Percentiles rank a stretch among this genome's conserved stretches.
Conservation (phyloP, 2,113 vertebrate genomes). For the Odocoileus hemionus region DNA sequence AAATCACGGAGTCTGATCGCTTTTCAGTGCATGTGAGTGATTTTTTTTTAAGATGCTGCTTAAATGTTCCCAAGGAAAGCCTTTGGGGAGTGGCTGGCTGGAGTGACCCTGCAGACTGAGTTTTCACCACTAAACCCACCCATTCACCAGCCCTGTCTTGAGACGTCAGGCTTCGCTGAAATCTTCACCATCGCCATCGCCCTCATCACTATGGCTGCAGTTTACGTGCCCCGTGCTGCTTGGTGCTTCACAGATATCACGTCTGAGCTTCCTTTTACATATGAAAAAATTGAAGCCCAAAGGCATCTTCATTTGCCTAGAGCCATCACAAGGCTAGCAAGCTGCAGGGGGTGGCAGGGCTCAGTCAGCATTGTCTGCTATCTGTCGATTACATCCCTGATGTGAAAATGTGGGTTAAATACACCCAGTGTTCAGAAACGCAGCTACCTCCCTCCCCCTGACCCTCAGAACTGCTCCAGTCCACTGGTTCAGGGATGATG, state of each 20-base stretch:
- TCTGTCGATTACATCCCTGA: not conserved
- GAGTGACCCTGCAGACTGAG: not conserved
- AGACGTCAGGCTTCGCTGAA: not conserved
- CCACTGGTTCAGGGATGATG: not conserved
- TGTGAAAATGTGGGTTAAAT: not conserved
- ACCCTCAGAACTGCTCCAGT: not conserved
- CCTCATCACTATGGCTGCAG: not conserved
- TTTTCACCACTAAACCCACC: not conserved
- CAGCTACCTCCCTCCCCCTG: not conserved
- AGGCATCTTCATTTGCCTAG: not conserved
- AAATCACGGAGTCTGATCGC: accelerated
- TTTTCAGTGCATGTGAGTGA: not conserved
- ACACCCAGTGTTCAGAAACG: not conserved
- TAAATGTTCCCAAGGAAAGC: not conserved
- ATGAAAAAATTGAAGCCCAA: not conserved
- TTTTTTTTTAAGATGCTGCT: not conserved
- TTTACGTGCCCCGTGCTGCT: not conserved
- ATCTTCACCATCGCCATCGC: not conserved
- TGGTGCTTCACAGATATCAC: not conserved
- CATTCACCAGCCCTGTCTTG: accelerated
- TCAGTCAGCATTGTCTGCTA: not conserved
- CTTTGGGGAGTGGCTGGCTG: not conserved
- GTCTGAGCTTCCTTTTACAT: not conserved
- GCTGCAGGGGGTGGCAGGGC: not conserved
- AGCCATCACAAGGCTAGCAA: not conserved